These are phyloP conservation scores for Prolemur simus DNA, from an alignment of 2,113 vertebrate species.

Conservation along the genomic window DNA sequence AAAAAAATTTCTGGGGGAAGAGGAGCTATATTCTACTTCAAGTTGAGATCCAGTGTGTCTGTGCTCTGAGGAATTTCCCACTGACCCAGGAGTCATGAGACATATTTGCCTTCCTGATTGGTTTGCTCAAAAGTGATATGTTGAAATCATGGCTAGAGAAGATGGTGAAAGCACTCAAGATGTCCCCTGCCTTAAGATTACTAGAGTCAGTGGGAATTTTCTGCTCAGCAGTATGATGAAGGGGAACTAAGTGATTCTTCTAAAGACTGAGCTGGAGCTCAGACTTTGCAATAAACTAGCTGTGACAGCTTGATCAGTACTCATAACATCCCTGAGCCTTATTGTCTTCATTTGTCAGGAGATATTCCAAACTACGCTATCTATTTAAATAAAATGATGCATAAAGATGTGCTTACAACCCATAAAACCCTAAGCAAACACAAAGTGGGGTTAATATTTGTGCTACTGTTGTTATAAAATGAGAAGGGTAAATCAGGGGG, in stretches of 20 bases:
- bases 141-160: not conserved
- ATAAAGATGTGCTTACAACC: not conserved
- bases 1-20: not conserved
- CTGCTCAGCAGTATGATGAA: not conserved
- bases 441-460: not conserved
- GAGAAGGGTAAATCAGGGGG: not conserved
- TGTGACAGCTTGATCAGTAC: not conserved
- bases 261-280: not conserved
- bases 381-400: not conserved
- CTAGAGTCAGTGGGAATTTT: not conserved
- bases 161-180: not conserved
- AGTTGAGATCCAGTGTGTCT: not conserved
- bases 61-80: not conserved
- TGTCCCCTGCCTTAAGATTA: not conserved
- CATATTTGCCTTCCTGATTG: not conserved
- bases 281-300: not conserved
- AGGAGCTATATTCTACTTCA: not conserved
- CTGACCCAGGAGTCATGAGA: not conserved
- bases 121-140: not conserved
- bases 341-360: slow-evolving; percentile 5
- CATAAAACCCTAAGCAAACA: not conserved
- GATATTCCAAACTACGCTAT: not conserved
- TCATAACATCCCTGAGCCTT: not conserved
- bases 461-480: not conserved
- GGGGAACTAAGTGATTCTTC: not conserved